A percentile compares a stretch with the other conserved stretches of the same genome.
phyloP scores from a whole-genome alignment of 2,888 invertebrate genomes.

The Eupithecia pulchellata region DNA sequence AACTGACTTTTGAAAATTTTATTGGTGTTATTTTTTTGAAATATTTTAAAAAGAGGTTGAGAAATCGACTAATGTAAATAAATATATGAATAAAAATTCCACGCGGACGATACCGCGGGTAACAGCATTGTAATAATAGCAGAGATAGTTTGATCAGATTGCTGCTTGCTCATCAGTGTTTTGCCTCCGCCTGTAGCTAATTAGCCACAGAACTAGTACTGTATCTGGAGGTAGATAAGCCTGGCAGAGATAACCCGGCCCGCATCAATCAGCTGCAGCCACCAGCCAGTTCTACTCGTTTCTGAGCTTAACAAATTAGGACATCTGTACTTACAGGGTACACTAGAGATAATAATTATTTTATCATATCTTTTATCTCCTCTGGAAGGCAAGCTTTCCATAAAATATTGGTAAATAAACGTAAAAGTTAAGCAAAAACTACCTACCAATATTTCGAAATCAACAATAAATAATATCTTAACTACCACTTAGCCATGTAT shows the following conservation, averaged over 20 bases:
- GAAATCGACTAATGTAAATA: too few species aligned
- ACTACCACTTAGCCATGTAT: too few species aligned
- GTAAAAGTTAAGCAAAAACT: background rate
- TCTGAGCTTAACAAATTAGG: slow-evolving; percentile 16
- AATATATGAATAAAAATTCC: too few species aligned
- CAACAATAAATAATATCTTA: too few species aligned
- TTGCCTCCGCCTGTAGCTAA: slow-evolving; percentile 29
- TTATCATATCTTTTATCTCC: background rate
- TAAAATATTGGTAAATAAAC: background rate
- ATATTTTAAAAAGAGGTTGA: too few species aligned
- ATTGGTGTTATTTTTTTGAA: too few species aligned
- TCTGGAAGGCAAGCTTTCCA: background rate
- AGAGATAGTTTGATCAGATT: background rate
- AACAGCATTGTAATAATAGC: too few species aligned
- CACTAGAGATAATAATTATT: slow-evolving; percentile 1
- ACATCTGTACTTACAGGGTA: background rate
- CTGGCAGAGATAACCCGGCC: slow-evolving; percentile 22
- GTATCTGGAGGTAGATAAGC: slow-evolving; percentile 12
- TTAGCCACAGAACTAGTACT: slow-evolving; percentile 27
- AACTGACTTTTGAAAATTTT: too few species aligned
- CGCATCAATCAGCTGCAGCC: slow-evolving; percentile 27
- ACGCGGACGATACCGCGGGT: too few species aligned
- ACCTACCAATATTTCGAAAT: background rate
- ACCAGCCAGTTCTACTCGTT: slow-evolving; percentile 18
- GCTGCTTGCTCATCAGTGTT: slow-evolving; percentile 11